A percentile compares a stretch with the other conserved stretches of the same genome.
Conservation (phyloP, 2,797 vertebrate genomes). For the Spinibarbus caldwelli region DNA sequence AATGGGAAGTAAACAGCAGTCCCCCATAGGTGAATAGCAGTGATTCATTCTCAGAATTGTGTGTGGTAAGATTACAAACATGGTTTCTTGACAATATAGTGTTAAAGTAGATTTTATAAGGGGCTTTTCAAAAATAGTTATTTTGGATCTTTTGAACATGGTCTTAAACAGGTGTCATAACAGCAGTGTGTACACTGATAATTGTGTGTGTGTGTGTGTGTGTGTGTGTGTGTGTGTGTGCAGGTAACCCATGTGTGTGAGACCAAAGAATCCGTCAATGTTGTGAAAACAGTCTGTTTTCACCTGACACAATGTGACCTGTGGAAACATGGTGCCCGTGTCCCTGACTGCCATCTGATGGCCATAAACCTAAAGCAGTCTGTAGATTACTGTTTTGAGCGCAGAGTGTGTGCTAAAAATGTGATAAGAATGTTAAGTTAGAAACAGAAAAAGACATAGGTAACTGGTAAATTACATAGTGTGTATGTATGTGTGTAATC, state of each 20-base stretch:
- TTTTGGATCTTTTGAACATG: conserved; percentile 4
- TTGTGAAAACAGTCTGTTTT: conserved; percentile 37
- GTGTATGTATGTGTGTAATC: background rate
- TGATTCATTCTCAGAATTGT: background rate
- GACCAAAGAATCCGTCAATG: background rate
- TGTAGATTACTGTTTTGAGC: background rate
- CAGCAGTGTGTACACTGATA: background rate
- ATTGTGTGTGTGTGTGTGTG: background rate
- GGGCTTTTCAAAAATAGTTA: background rate
- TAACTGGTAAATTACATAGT: background rate
- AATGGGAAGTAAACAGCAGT: background rate
- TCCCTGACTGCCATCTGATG: background rate
- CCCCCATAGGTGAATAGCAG: background rate
- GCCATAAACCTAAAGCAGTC: conserved; percentile 1
- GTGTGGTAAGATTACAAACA: background rate
- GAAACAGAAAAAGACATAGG: background rate
- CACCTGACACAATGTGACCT: conserved; percentile 11
- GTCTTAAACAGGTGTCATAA: conserved; percentile 4
- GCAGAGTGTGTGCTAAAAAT: background rate
- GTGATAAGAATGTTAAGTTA: conserved; percentile 2
- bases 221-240: background rate
- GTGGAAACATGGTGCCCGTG: background rate
- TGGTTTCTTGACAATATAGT: background rate
- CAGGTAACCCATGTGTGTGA: too few relatives aligned
- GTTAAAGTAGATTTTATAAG: background rate